Evolutionary conservation across 2,888 invertebrate genomes (phyloP).

Genomic region (Ectemnius continuus): DNA sequence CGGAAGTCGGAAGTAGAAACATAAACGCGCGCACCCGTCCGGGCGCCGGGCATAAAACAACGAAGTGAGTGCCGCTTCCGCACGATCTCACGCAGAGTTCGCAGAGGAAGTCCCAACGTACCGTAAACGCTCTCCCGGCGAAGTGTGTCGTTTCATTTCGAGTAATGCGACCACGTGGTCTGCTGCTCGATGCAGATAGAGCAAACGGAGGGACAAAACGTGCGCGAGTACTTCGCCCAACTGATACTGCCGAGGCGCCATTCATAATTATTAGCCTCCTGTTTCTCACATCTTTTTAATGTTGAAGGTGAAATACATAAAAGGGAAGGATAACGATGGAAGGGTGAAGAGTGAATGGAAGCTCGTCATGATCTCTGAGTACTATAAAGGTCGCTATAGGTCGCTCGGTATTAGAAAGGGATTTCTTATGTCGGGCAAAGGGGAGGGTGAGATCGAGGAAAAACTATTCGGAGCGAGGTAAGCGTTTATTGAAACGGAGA

Average conservation of each 20-base stretch:
- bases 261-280: too few relatives aligned
- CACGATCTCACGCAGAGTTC: slow-evolving; percentile 25
- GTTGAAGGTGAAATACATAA: not conserved
- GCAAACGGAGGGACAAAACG: not conserved
- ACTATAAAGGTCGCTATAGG: too few relatives aligned
- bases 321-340: not conserved
- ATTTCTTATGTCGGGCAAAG: too few relatives aligned
- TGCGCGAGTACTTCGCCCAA: too few relatives aligned
- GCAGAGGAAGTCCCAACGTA: not conserved
- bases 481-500: slow-evolving; percentile 57
- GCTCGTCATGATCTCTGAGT: too few relatives aligned
- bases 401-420: too few relatives aligned
- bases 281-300: slow-evolving; percentile 33
- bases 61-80: slow-evolving; percentile 40
- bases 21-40: slow-evolving; percentile 30
- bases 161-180: slow-evolving; percentile 1
- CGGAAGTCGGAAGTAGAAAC: slow-evolving; percentile 48
- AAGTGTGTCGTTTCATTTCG: slow-evolving; percentile 11
- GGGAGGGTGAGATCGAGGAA: slow-evolving; percentile 13
- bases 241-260: too few relatives aligned
- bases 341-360: too few relatives aligned
- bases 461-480: slow-evolving; percentile 44
- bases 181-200: slow-evolving; percentile 6
- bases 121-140: slow-evolving; percentile 1
- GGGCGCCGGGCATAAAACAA: slow-evolving; percentile 42